These are phyloP conservation scores for Helicoverpa zea DNA, from an alignment of 1,140 invertebrate genomes.

Conservation along the genomic window DNA sequence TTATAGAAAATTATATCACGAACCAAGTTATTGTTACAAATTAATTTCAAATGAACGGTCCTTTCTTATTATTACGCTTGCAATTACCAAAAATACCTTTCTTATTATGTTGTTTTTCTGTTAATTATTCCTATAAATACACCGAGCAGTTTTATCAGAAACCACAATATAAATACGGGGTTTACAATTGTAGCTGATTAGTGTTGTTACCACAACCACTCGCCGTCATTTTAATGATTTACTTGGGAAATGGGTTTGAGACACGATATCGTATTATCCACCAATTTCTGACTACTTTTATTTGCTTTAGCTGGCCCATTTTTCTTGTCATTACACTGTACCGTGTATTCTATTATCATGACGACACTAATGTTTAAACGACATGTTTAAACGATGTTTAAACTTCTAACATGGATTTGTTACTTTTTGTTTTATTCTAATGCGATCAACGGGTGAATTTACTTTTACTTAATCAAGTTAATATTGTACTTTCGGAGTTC, in stretches of 20 bases:
- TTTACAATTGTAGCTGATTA: slow-evolving; percentile 59
- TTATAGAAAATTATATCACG: slow-evolving; percentile 6
- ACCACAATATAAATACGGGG: slow-evolving; percentile 42
- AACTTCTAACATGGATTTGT: too few relatives aligned
- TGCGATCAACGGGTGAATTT: too few relatives aligned
- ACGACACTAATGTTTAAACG: neutral
- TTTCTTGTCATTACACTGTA: slow-evolving; percentile 10
- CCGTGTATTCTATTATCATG: neutral
- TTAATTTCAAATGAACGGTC: neutral
- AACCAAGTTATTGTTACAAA: neutral
- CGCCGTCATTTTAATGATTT: slow-evolving; percentile 62
- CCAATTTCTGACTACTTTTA: slow-evolving; percentile 67
- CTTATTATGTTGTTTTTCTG: slow-evolving; percentile 14
- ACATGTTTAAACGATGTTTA: neutral
- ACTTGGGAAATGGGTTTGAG: slow-evolving; percentile 61
- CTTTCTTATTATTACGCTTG: neutral
- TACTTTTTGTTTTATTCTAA: neutral
- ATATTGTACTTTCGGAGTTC: too few relatives aligned
- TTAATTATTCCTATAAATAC: slow-evolving; percentile 23
- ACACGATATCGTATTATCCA: slow-evolving; percentile 71
- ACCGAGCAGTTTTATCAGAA: slow-evolving; percentile 39
- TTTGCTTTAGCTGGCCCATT: slow-evolving; percentile 51
- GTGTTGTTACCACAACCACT: slow-evolving; percentile 52
- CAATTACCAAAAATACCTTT: slow-evolving; percentile 11
- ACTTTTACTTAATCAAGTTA: too few relatives aligned